phyloP scores from a whole-genome alignment of 2,113 vertebrate species.

The Cisticola juncidis region DNA sequence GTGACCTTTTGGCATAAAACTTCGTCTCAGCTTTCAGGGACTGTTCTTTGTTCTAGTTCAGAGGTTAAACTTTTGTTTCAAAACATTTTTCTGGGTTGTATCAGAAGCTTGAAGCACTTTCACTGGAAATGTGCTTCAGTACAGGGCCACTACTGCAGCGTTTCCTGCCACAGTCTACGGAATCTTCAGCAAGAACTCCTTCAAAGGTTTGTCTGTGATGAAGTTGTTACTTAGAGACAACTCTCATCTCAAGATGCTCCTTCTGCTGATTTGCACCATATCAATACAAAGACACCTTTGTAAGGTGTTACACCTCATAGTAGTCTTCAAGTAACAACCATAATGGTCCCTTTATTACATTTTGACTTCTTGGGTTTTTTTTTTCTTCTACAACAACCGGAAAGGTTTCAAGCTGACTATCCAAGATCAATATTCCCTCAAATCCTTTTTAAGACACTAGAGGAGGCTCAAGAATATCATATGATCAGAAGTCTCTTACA shows the following conservation, averaged over 20 bases:
- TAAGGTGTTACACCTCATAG: neutral
- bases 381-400: neutral
- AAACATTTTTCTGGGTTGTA: neutral
- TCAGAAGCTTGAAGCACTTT: neutral
- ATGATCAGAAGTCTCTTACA: neutral
- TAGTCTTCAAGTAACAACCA: neutral
- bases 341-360: neutral
- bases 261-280: neutral
- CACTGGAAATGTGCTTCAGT: neutral
- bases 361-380: neutral
- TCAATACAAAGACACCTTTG: neutral
- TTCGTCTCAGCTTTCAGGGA: neutral
- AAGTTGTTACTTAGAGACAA: neutral
- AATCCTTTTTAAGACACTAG: neutral
- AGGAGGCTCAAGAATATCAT: neutral
- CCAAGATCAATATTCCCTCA: neutral
- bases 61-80: neutral
- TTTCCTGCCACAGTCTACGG: neutral
- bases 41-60: neutral
- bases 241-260: neutral
- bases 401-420: neutral
- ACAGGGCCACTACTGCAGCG: neutral
- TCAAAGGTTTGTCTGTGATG: neutral
- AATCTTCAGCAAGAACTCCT: neutral
- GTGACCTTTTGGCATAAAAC: neutral